These are phyloP conservation scores for Seriola dumerili DNA, from an alignment of 2,113 vertebrate genomes.

Conservation along the genomic window DNA sequence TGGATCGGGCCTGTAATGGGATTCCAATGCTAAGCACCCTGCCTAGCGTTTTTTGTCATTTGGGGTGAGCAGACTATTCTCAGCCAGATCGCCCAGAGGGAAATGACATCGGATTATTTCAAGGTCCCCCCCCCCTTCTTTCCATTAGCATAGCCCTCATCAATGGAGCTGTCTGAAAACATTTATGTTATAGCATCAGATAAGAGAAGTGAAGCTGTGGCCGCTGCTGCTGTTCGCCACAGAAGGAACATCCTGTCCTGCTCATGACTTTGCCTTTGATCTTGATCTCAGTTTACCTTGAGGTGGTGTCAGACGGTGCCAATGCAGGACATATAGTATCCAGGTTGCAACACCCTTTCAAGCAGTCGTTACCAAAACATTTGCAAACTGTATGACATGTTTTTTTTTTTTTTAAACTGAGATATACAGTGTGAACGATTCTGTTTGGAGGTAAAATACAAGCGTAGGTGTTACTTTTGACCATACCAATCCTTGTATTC, in stretches of 20 bases:
- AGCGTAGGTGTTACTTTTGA: not conserved
- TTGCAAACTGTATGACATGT: not conserved
- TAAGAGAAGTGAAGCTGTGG: conserved; percentile 42
- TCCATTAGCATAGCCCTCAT: conserved; percentile 57
- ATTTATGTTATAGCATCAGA: conserved; percentile 69
- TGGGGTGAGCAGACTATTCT: conserved; percentile 70
- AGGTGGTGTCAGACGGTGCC: not conserved
- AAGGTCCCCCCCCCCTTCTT: conserved; percentile 19
- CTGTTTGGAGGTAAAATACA: not conserved
- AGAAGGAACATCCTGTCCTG: conserved; percentile 35
- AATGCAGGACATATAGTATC: not conserved
- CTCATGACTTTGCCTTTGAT: conserved; percentile 47
- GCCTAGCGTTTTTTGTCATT: conserved; percentile 78
- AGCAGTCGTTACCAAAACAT: not conserved
- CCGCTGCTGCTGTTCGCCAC: conserved; percentile 41
- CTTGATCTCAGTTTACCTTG: conserved; percentile 29
- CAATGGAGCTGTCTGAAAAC: conserved; percentile 56
- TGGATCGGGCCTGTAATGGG: conserved; percentile 79
- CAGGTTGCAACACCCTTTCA: not conserved
- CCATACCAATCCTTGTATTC: not conserved
- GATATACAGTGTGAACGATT: not conserved
- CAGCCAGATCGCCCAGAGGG: conserved; percentile 74
- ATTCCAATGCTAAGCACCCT: conserved; percentile 82
- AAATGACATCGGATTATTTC: conserved; percentile 73
- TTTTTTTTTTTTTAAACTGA: not conserved